Evolutionary conservation across 2,797 vertebrate species (phyloP), one percentile per base, ranked within the genome.

Genomic region (Spinibarbus caldwelli): DNA sequence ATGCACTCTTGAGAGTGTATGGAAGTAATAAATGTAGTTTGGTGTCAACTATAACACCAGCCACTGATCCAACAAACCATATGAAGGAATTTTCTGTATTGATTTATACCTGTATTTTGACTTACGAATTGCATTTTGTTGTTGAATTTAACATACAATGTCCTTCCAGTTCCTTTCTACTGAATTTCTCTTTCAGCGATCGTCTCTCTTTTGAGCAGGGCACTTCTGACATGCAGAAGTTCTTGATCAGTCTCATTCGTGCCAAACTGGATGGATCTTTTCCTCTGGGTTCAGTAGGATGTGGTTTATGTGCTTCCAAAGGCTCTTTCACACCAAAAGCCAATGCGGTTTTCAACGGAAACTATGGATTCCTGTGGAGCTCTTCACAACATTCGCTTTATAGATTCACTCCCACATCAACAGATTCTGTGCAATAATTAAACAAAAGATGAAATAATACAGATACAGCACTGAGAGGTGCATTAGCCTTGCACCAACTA

Each of bases 261-360:
- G 45, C 17, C 47, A 34, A 34, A 54, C 45, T 34, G 73, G 21
- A 77, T 77, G 26, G 3, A 43, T 77, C 52, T 26, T 10, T 78
- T 78, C 36, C 54, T 59, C 52, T 59, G 75, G 23, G 23, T 41
- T 78, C 54, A 78, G 36, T 26, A 12, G 36, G 34, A 41, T 62
- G 54, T 62, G 54, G 59, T 78, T 78, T 10, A 19, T 78, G 36
- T 6, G 52, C 54, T 78, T 59, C 15, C 31, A 29, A 78, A 62
- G n/a, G 3, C 36, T 62, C 76, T 78, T 41, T 62, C 76, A 62
- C 76, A 59, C 76, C 52, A 41, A 26, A 77, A 34, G 0, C 47
- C 10, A 14, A 52, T 52, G 19, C 31, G 1, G 6, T 31, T 75
- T 36, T 76, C 10, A 76, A 54, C 36, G 34, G 19, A 76, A 36